Percentiles rank a stretch among this genome's conserved stretches.
Conservation (phyloP, 2,888 invertebrate species). For the Chironomus tentans region DNA sequence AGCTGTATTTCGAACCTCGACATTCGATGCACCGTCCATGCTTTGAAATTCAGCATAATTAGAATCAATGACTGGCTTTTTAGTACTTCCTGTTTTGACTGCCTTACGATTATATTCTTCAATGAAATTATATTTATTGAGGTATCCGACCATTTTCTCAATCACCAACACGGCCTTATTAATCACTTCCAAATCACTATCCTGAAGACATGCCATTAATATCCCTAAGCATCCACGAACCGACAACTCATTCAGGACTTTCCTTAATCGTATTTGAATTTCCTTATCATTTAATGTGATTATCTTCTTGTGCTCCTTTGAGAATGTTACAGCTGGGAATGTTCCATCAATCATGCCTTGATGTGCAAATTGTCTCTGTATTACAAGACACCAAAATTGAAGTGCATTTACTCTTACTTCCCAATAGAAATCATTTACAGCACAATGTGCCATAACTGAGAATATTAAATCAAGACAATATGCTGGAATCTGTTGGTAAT, state of each 20-base stretch:
- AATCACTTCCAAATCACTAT: constrained; percentile 62
- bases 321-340: constrained; percentile 71
- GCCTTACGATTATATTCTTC: constrained; percentile 31
- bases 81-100: not conserved
- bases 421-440: constrained; percentile 68
- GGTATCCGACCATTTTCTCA: constrained; percentile 43
- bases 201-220: constrained; percentile 53
- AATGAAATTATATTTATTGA: constrained; percentile 49
- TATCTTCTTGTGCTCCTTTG: constrained; percentile 67
- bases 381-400: constrained; percentile 61
- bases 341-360: constrained; percentile 78
- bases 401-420: constrained; percentile 67
- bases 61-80: constrained; percentile 29
- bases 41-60: constrained; percentile 29
- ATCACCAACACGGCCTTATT: constrained; percentile 51
- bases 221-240: constrained; percentile 61
- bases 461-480: constrained; percentile 49
- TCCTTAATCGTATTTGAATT: constrained; percentile 45
- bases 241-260: constrained; percentile 58
- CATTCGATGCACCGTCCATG: not conserved
- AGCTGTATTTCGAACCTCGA: constrained; percentile 2
- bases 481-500: constrained; percentile 51
- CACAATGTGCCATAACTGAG: constrained; percentile 55
- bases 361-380: constrained; percentile 53
- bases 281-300: constrained; percentile 54